Percentiles rank a stretch among this genome's conserved stretches.
Evolutionary conservation across 2,113 vertebrate species (phyloP).

Genomic region (Halcyon senegalensis): DNA sequence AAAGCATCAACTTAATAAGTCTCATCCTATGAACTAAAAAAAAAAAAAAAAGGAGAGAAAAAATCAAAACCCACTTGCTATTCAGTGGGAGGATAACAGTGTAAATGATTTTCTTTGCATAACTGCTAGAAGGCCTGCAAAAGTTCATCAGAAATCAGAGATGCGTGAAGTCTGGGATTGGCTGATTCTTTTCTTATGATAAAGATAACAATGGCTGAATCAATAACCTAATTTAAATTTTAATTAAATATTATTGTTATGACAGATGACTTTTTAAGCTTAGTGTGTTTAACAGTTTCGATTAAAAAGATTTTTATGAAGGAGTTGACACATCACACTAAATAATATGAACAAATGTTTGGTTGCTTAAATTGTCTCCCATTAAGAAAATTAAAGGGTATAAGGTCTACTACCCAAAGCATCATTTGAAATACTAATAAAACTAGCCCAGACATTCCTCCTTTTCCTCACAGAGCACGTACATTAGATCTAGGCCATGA

Average conservation of each 20-base stretch:
- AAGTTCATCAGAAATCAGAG: slow-evolving; percentile 35
- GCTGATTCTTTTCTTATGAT: background rate
- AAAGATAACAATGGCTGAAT: background rate
- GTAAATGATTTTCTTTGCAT: slow-evolving; percentile 18
- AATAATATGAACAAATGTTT: background rate
- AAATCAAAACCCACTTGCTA: background rate
- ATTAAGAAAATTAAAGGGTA: background rate
- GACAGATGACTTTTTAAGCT: background rate
- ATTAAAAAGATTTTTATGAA: background rate
- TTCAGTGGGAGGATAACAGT: slow-evolving; percentile 30
- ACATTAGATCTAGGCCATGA: background rate
- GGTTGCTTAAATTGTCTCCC: background rate
- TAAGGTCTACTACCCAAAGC: background rate
- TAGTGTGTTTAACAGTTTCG: background rate
- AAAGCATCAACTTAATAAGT: slow-evolving; percentile 37
- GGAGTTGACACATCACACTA: background rate
- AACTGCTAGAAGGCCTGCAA: slow-evolving; percentile 35
- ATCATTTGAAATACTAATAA: background rate
- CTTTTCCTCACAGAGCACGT: background rate
- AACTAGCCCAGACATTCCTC: background rate
- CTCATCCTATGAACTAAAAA: slow-evolving; percentile 13
- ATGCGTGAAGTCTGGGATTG: background rate
- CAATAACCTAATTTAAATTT: background rate
- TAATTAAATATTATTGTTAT: background rate
- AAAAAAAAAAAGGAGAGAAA: background rate